phyloP scores from a whole-genome alignment of 2,888 invertebrate species.

The Periphyllus acericola region DNA sequence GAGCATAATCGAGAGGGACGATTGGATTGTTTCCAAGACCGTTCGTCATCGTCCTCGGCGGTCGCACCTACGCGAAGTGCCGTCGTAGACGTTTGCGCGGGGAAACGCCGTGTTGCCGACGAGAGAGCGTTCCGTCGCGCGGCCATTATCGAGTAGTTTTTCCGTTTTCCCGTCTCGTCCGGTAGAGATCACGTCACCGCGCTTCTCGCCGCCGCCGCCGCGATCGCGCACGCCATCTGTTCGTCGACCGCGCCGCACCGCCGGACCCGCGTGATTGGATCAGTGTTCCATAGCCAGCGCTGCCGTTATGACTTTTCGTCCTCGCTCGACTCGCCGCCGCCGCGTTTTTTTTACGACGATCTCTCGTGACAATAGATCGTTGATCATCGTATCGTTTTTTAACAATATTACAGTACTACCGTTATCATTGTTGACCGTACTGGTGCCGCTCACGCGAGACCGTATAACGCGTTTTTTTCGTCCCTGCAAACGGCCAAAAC shows the following conservation, averaged over 20 bases:
- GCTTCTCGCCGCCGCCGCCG: background rate
- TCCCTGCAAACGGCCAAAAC: no score
- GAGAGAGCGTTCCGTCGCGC: no score
- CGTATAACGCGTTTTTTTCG: no score
- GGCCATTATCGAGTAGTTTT: background rate
- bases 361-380: background rate
- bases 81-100: no score
- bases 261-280: background rate
- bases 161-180: background rate
- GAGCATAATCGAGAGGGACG: no score
- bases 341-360: background rate
- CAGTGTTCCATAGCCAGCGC: slow-evolving; percentile 29
- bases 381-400: no score
- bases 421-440: background rate
- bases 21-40: no score
- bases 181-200: slow-evolving; percentile 14
- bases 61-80: no score
- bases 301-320: slow-evolving; percentile 32
- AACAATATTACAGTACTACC: background rate
- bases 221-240: slow-evolving; percentile 37
- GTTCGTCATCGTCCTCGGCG: no score
- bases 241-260: background rate
- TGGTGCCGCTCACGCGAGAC: no score
- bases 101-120: no score
- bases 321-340: background rate